Conservation (phyloP, 2,888 invertebrate species). For the Brachylomia viminalis region DNA sequence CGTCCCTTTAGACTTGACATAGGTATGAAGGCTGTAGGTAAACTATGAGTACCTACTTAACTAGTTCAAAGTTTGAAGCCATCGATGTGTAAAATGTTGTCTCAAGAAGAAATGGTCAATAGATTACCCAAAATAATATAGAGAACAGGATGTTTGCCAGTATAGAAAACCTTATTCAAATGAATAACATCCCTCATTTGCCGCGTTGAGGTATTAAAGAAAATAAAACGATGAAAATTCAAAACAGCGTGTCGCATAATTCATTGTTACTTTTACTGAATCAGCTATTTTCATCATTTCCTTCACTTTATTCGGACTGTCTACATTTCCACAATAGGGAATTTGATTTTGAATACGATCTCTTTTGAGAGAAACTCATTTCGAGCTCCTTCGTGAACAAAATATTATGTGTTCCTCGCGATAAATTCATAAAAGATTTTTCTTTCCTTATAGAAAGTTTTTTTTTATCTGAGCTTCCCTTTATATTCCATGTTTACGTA, state of each 20-base stretch:
- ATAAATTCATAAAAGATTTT: conserved; percentile 58
- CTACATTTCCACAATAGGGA: conserved; percentile 64
- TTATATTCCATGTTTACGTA: conserved; percentile 37
- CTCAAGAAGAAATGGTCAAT: neutral
- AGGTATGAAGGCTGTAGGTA: conserved; percentile 15
- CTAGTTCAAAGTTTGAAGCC: neutral
- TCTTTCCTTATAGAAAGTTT: conserved; percentile 42
- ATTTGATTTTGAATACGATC: conserved; percentile 68
- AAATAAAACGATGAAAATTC: conserved; percentile 27
- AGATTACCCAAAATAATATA: neutral
- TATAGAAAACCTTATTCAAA: neutral
- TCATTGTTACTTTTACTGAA: conserved; percentile 51
- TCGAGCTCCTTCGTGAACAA: conserved; percentile 63
- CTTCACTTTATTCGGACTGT: conserved; percentile 57
- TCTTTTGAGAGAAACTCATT: conserved; percentile 68
- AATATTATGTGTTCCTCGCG: conserved; percentile 52
- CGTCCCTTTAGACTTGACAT: conserved; percentile 29
- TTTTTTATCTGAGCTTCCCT: conserved; percentile 30
- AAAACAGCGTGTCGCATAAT: conserved; percentile 34
- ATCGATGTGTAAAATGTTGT: neutral
- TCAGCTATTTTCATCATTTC: conserved; percentile 49
- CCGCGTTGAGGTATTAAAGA: neutral
- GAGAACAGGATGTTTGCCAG: neutral
- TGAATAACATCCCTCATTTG: neutral
- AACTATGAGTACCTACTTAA: neutral